A percentile compares a stretch with the other conserved stretches of the same genome.
Conservation (phyloP, 2,797 vertebrate species). For the Otolemur crassicaudatus region DNA sequence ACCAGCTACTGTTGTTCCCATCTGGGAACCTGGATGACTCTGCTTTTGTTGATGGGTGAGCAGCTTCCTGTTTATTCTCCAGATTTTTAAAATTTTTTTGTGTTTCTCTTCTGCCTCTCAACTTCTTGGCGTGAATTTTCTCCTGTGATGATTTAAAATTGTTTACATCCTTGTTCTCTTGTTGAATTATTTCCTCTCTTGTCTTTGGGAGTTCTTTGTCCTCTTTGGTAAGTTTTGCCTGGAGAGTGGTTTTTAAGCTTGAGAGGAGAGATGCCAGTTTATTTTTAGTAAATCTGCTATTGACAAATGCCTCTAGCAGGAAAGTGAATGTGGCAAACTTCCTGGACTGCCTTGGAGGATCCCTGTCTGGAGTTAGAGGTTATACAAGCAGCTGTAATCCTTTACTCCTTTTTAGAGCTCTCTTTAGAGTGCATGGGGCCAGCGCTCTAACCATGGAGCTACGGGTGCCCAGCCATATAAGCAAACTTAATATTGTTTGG, state of each 20-base stretch:
- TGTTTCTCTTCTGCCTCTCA: slow-evolving; percentile 23
- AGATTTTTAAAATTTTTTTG: neutral
- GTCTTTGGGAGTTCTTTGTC: slow-evolving; percentile 21
- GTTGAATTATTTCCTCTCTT: slow-evolving; percentile 39
- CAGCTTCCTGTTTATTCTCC: slow-evolving; percentile 26
- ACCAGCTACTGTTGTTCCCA: neutral
- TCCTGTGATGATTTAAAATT: neutral
- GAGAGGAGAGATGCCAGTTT: neutral
- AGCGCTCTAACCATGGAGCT: too few species aligned
- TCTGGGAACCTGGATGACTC: neutral
- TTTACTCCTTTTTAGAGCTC: neutral
- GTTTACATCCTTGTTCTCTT: slow-evolving; percentile 57
- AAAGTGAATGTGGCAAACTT: neutral
- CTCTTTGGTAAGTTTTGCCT: slow-evolving; percentile 16
- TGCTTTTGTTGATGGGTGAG: neutral
- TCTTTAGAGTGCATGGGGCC: neutral
- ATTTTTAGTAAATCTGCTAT: neutral
- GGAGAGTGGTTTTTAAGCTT: neutral
- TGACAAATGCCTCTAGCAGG: neutral
- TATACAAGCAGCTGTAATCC: neutral
- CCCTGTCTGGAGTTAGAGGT: neutral
- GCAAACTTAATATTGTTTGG: neutral
- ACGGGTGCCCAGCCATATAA: neutral
- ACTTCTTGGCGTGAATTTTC: slow-evolving; percentile 45
- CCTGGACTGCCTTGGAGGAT: neutral